These are phyloP conservation scores for Magallana gigas DNA, from an alignment of 1,140 invertebrate genomes.

Conservation along the genomic window DNA sequence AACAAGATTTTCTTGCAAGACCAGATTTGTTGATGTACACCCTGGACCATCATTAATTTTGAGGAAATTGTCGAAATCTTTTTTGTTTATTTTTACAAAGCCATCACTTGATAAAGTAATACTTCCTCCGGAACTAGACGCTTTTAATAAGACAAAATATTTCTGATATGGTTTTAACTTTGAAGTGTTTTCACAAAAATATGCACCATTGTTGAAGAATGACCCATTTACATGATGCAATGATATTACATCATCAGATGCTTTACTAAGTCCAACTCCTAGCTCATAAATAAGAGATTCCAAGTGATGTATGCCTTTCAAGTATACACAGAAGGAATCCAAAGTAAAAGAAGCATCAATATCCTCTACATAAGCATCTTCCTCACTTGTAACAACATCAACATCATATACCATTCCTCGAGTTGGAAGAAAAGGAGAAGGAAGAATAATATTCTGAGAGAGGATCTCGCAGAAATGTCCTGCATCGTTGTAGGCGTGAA, in stretches of 20 bases:
- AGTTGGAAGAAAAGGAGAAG: neutral
- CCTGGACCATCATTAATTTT: conserved; percentile 1
- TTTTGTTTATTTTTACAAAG: conserved; percentile 41
- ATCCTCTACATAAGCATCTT: neutral
- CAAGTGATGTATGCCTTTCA: neutral
- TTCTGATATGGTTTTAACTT: neutral
- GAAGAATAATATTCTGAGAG: neutral
- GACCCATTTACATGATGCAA: neutral
- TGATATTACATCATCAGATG: neutral
- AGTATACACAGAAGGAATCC: neutral
- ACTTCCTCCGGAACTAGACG: conserved; percentile 11
- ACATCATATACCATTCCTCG: neutral
- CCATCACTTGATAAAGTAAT: conserved; percentile 42
- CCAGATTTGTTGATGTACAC: neutral
- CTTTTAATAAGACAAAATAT: conserved; percentile 38
- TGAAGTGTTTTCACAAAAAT: neutral
- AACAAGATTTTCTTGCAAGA: neutral
- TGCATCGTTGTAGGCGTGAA: neutral
- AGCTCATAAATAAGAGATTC: neutral
- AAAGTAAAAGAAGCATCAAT: neutral
- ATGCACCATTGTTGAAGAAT: neutral
- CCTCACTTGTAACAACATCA: neutral
- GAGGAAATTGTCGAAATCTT: neutral
- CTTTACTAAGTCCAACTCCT: neutral
- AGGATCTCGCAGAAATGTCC: neutral